Evolutionary conservation across 1,140 invertebrate genomes (phyloP).

Genomic region (Coenobita brevimanus): DNA sequence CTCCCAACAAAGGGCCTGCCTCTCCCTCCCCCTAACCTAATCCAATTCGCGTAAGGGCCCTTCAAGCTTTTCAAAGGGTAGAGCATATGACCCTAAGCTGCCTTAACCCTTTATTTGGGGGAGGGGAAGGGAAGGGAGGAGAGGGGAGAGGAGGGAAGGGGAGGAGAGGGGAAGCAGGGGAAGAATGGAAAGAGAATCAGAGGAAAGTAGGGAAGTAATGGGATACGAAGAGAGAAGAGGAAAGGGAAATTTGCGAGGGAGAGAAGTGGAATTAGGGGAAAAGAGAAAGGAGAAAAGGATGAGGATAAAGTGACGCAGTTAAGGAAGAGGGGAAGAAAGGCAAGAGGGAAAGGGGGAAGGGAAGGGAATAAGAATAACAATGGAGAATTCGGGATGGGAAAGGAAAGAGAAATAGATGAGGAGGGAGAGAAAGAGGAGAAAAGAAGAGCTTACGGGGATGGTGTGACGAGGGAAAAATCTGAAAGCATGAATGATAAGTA

Average conservation of each 20-base stretch:
- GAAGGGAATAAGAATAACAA: slow-evolving; percentile 35
- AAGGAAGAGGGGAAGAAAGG: slow-evolving; percentile 8
- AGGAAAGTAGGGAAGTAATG: not conserved
- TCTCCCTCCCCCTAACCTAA: slow-evolving; percentile 20
- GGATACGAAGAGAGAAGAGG: not conserved
- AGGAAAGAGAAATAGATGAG: not conserved
- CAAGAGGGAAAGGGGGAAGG: not conserved
- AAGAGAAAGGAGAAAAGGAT: too few species aligned
- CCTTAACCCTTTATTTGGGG: slow-evolving; percentile 49
- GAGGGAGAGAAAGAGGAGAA: not conserved
- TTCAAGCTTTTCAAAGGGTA: slow-evolving; percentile 44
- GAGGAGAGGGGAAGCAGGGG: slow-evolving; percentile 39
- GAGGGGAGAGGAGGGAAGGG: slow-evolving; percentile 16
- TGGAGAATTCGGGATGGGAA: slow-evolving; percentile 32
- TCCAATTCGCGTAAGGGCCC: slow-evolving; percentile 58
- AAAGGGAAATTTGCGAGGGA: too few species aligned
- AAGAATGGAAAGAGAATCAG: slow-evolving; percentile 19
- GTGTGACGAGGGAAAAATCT: too few species aligned
- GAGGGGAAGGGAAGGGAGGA: slow-evolving; percentile 3
- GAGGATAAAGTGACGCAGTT: too few species aligned
- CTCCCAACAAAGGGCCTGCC: slow-evolving; percentile 53
- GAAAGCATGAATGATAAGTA: too few species aligned
- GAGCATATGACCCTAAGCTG: slow-evolving; percentile 54
- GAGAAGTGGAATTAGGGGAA: too few species aligned
- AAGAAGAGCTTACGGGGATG: too few species aligned